These are phyloP conservation scores for Bilobella aurantiaca DNA, from an alignment of 1,140 invertebrate species.

Conservation along the genomic window DNA sequence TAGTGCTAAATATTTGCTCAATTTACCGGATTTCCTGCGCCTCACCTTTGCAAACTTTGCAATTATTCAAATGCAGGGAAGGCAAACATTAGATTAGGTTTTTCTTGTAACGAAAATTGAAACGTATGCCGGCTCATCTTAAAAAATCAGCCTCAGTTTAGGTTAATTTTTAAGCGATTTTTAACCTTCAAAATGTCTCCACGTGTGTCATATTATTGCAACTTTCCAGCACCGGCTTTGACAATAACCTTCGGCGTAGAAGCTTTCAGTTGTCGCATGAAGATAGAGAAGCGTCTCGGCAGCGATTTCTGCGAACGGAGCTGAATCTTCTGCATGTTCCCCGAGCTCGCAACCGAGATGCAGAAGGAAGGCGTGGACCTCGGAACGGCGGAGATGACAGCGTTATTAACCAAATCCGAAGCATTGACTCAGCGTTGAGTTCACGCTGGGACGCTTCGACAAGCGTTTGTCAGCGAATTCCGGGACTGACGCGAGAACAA, in stretches of 20 bases:
- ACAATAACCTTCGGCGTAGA: neutral
- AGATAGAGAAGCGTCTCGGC: neutral
- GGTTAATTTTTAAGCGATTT: no score
- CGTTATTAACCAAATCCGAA: conserved; percentile 30
- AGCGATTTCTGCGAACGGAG: neutral
- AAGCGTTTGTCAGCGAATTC: conserved; percentile 30
- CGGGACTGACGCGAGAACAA: conserved; percentile 31
- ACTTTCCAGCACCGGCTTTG: neutral
- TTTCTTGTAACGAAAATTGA: no score
- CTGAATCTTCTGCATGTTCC: neutral
- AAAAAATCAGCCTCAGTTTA: neutral
- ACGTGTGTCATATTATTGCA: no score
- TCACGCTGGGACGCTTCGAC: conserved; percentile 32
- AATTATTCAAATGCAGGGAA: no score
- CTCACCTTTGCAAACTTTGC: conserved; percentile 3
- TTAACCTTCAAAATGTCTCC: no score
- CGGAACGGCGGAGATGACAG: neutral
- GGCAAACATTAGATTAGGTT: no score
- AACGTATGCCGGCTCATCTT: no score
- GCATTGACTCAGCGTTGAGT: conserved; percentile 24
- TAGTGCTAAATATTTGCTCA: neutral
- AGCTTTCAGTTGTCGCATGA: neutral
- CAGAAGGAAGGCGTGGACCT: neutral
- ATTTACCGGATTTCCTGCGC: neutral
- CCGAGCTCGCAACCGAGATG: neutral